These are phyloP conservation scores for Eurosta solidaginis DNA, from an alignment of 1,140 invertebrate species.

Conservation along the genomic window DNA sequence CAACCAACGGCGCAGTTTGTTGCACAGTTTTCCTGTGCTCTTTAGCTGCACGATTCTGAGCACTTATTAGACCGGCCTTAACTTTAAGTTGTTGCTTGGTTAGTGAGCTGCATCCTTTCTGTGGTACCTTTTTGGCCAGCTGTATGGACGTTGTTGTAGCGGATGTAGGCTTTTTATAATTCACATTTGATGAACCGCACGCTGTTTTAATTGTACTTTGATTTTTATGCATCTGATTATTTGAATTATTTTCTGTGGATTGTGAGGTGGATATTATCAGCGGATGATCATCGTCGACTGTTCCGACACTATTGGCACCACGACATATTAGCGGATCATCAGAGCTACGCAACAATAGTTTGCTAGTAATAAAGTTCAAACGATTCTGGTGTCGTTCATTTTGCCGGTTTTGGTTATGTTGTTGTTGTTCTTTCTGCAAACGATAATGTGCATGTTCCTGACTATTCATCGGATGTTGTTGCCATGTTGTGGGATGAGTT, in stretches of 20 bases:
- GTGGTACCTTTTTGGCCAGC: background rate
- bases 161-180: background rate
- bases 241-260: background rate
- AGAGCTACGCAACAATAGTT: conserved; percentile 50
- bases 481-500: conserved; percentile 41
- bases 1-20: background rate
- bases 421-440: background rate
- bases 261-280: conserved; percentile 28
- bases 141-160: background rate
- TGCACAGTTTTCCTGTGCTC: conserved; percentile 34
- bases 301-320: conserved; percentile 46
- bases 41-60: conserved; percentile 37
- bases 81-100: conserved; percentile 53
- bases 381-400: conserved; percentile 11
- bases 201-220: background rate
- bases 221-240: background rate
- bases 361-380: conserved; percentile 35
- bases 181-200: background rate
- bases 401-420: background rate
- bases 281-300: conserved; percentile 52
- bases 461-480: conserved; percentile 34
- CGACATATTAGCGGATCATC: conserved; percentile 56
- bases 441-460: conserved; percentile 36
- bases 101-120: conserved; percentile 46
- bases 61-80: conserved; percentile 50